These are phyloP conservation scores for Acrocephalus arundinaceus DNA, from an alignment of 2,113 vertebrate species.

Conservation along the genomic window DNA sequence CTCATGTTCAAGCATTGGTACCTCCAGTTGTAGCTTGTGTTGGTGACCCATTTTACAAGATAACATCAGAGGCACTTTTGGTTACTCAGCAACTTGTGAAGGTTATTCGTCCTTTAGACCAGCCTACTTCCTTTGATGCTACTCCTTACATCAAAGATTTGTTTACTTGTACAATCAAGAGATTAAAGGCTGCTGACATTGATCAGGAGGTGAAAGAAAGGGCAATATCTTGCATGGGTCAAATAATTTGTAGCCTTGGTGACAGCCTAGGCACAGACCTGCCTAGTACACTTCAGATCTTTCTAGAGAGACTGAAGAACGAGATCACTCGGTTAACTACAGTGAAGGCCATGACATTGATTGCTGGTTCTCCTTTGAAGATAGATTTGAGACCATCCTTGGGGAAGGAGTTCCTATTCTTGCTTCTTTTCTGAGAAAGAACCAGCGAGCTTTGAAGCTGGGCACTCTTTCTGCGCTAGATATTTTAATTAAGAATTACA, in stretches of 20 bases:
- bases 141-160: conserved; percentile 94
- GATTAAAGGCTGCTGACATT: conserved; percentile 96
- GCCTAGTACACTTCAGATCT: conserved; percentile 93
- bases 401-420: conserved; percentile 96
- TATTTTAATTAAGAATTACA: conserved; percentile 96
- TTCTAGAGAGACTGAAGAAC: conserved; percentile 95
- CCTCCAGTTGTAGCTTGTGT: conserved; percentile 96
- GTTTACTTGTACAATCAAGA: conserved; percentile 94
- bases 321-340: conserved; percentile 97
- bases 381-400: conserved; percentile 93
- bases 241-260: conserved; percentile 97
- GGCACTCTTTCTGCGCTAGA: conserved; percentile 93
- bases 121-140: conserved; percentile 90
- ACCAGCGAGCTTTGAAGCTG: conserved; percentile 94
- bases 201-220: conserved; percentile 99
- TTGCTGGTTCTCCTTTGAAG: conserved; percentile 93
- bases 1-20: conserved; percentile 93
- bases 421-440: conserved; percentile 96
- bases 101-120: conserved; percentile 94
- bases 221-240: conserved; percentile 98
- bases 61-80: conserved; percentile 96
- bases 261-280: conserved; percentile 92
- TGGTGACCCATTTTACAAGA: conserved; percentile 98
- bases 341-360: conserved; percentile 92
- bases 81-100: conserved; percentile 98